phyloP scores from a whole-genome alignment of 2,888 invertebrate species.

The Tetragnatha montana region DNA sequence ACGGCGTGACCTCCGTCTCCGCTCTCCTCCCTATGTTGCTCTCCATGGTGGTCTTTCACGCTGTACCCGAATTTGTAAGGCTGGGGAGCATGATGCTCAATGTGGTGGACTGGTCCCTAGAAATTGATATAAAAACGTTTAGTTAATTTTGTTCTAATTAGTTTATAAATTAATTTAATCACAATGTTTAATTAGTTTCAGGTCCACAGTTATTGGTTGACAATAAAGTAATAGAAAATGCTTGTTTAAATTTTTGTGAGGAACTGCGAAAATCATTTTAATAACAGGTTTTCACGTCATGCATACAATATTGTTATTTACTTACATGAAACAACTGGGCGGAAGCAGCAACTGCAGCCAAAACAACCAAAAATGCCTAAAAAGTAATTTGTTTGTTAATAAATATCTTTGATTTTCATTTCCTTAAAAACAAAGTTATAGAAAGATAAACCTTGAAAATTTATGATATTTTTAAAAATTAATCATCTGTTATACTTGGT shows the following conservation, averaged over 20 bases:
- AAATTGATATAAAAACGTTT: not conserved
- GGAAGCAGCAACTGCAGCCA: not conserved
- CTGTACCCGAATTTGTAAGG: not conserved
- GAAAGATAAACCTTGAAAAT: no score
- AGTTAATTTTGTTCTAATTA: not conserved
- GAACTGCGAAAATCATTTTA: no score
- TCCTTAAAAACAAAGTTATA: no score
- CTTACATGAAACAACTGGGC: not conserved
- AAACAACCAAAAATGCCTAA: not conserved
- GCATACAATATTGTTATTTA: not conserved
- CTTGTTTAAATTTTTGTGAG: no score
- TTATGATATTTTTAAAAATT: no score
- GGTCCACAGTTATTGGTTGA: not conserved
- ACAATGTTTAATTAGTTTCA: not conserved
- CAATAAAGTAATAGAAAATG: not conserved
- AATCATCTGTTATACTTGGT: no score
- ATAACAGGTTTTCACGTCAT: not conserved
- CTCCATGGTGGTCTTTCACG: not conserved
- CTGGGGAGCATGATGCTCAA: not conserved
- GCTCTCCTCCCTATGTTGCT: not conserved
- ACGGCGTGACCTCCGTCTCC: not conserved
- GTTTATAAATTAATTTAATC: not conserved
- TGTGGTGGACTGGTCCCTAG: not conserved
- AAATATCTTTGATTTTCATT: no score
- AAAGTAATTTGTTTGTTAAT: not conserved